phyloP scores from a whole-genome alignment of 2,797 vertebrate genomes.

The Acrossocheilus fasciatus region DNA sequence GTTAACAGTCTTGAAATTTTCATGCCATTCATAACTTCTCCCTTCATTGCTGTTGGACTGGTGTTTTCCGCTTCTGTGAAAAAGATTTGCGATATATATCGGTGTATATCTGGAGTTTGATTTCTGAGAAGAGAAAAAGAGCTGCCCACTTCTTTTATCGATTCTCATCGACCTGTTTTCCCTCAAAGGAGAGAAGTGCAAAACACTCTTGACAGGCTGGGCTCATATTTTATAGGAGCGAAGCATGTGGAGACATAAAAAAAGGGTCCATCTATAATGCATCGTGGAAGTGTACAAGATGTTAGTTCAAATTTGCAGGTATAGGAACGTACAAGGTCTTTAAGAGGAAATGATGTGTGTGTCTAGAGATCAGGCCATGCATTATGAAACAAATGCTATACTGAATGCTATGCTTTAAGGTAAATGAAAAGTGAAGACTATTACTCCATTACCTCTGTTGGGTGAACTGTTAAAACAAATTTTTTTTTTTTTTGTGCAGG shows the following conservation, averaged over 20 bases:
- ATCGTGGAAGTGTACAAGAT: not conserved
- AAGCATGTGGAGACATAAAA: constrained; percentile 27
- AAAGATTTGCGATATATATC: not conserved
- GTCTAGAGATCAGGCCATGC: not conserved
- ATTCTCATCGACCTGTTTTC: constrained; percentile 44
- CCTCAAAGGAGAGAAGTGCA: constrained; percentile 14
- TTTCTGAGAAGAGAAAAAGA: constrained; percentile 39
- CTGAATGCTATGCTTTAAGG: not conserved
- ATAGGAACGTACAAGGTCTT: not conserved
- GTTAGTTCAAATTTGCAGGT: constrained; percentile 2
- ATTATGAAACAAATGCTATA: not conserved
- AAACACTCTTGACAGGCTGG: constrained; percentile 31
- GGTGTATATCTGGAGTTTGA: constrained; percentile 14
- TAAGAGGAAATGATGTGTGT: not conserved
- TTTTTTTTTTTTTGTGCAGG: constrained; percentile 72
- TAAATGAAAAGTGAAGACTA: constrained; percentile 29
- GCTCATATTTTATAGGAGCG: constrained; percentile 20
- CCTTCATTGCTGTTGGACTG: constrained; percentile 3
- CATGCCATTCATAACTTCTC: constrained; percentile 47
- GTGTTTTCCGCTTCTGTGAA: not conserved
- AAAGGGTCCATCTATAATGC: constrained; percentile 20
- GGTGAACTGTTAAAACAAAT: not conserved
- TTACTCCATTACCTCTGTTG: not conserved
- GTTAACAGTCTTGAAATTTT: constrained; percentile 47
- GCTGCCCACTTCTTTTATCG: constrained; percentile 18